Conservation (phyloP, 2,888 invertebrate genomes). For the Trileptium ribeirensis region DNA sequence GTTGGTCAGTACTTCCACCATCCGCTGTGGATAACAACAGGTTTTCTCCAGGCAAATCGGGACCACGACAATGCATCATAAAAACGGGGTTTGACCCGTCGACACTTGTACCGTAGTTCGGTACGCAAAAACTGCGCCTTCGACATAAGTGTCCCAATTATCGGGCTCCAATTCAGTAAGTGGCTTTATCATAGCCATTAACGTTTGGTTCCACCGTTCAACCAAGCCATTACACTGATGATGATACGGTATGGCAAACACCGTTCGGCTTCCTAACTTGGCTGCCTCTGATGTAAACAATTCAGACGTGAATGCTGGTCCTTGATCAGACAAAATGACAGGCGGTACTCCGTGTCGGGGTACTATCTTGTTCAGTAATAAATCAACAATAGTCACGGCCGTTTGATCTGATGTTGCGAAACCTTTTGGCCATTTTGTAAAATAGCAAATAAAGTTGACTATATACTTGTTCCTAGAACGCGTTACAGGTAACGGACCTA, state of each 20-base stretch:
- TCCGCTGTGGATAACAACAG: not conserved
- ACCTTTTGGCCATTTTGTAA: constrained; percentile 37
- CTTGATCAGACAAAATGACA: not conserved
- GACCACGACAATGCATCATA: not conserved
- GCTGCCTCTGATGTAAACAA: not conserved
- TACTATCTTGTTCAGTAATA: constrained; percentile 31
- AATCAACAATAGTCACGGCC: constrained; percentile 43
- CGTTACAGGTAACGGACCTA: constrained; percentile 37
- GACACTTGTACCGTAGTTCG: not conserved
- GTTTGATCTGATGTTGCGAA: constrained; percentile 45
- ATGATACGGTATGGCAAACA: not conserved
- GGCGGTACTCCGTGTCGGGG: not conserved
- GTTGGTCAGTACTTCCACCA: not conserved
- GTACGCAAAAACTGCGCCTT: not conserved
- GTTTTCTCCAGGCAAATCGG: not conserved
- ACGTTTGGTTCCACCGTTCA: not conserved
- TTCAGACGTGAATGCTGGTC: not conserved
- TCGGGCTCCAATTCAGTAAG: not conserved
- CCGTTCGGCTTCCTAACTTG: not conserved
- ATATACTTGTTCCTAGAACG: constrained; percentile 35
- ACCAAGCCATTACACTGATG: not conserved
- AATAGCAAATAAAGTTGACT: constrained; percentile 32
- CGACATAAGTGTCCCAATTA: not conserved
- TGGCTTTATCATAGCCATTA: not conserved
- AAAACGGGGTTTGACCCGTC: not conserved